phyloP scores from a whole-genome alignment of 2,797 vertebrate species.

The Cynopterus sphinx region DNA sequence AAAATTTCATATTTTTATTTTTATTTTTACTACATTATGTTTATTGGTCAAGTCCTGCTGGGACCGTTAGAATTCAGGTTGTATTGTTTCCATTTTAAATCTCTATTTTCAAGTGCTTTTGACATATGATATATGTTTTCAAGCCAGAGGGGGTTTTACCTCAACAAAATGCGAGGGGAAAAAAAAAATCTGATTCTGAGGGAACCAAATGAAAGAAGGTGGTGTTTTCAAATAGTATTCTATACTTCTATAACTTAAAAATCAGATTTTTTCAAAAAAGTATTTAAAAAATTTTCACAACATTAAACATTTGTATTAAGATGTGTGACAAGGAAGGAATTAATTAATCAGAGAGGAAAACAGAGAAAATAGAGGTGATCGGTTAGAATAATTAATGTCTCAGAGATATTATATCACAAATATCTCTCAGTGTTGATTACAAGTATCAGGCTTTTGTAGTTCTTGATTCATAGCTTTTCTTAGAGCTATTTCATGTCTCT shows the following conservation, averaged over 20 bases:
- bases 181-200: background rate
- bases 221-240: background rate
- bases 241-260: background rate
- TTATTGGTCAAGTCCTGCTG: slow-evolving; percentile 32
- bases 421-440: background rate
- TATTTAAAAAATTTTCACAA: background rate
- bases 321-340: background rate
- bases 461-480: background rate
- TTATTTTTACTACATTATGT: background rate
- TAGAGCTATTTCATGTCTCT: background rate
- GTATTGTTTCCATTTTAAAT: slow-evolving; percentile 38
- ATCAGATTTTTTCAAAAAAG: background rate
- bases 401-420: background rate
- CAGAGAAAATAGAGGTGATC: background rate
- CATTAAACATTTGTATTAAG: background rate
- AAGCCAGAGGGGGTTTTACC: slow-evolving; percentile 52
- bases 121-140: slow-evolving; percentile 24
- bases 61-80: slow-evolving; percentile 23
- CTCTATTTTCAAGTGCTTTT: slow-evolving; percentile 59
- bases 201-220: background rate
- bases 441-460: background rate
- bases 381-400: background rate
- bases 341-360: background rate
- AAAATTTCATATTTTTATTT: slow-evolving; percentile 32
- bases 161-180: slow-evolving; percentile 37